Conservation (phyloP, 2,113 vertebrate species). For the Trichechus manatus region DNA sequence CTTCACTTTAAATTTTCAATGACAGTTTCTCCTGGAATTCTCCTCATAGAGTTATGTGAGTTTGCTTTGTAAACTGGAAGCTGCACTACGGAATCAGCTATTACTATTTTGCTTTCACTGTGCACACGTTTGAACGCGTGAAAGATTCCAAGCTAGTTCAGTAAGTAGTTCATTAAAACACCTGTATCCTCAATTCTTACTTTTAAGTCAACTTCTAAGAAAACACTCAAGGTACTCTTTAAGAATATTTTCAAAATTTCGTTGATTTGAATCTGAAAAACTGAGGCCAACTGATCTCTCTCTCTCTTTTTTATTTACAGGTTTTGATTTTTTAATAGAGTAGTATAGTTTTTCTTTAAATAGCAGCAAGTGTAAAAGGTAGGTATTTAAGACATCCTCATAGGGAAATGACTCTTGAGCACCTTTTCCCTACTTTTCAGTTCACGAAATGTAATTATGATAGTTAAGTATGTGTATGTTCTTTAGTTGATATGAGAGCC, state of each 20-base stretch:
- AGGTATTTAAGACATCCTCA: not conserved
- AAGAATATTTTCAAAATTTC: not conserved
- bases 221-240: not conserved
- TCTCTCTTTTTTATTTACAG: not conserved
- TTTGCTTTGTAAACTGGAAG: not conserved
- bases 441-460: not conserved
- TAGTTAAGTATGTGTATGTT: not conserved
- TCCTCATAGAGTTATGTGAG: not conserved
- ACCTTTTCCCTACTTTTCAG: not conserved
- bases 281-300: not conserved
- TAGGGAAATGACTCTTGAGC: constrained; percentile 5
- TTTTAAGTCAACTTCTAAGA: constrained; percentile 36
- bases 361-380: not conserved
- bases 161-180: not conserved
- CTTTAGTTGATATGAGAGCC: not conserved
- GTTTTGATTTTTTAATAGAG: constrained; percentile 32
- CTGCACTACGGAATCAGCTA: not conserved
- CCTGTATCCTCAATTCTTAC: not conserved
- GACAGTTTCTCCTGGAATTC: not conserved
- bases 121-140: not conserved
- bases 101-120: not conserved
- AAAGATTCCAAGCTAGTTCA: constrained; percentile 16
- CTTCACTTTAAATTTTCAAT: constrained; percentile 17
- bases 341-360: constrained; percentile 4
- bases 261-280: constrained; percentile 1